Evolutionary conservation across 2,113 vertebrate species (phyloP), one percentile per base, ranked within the genome.

Genomic region (Pituophis catenifer): DNA sequence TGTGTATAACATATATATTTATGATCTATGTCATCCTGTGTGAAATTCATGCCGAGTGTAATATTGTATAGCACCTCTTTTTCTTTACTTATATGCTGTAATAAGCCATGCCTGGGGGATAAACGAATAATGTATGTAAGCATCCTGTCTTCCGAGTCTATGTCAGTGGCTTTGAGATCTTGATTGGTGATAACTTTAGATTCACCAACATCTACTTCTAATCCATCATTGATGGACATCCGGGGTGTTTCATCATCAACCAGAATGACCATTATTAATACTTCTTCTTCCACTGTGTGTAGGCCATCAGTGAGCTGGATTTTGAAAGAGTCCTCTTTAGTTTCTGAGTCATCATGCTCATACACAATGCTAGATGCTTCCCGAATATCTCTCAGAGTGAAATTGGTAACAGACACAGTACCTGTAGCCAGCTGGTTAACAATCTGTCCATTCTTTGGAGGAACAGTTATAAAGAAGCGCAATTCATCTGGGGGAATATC

Each of bases 11-110:
- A 19, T 86, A 97, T 97, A 81, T 96, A 93, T 26, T 93, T 94
- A 44, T 94, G 95, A 91, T 97, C 97, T 94, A 97, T 95, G n/a
- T 97, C 97, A 92, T 95, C 94, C 90, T 97, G 97, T 48, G 98
- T 98, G 91, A 98, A 97, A 89, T 97, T 97, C 95, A 97, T 97
- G 75, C 95, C 97, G 24, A 95, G 8, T 1, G 96, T 97, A 90
- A 98, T 90, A 54, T 97, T 97, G 88, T 33, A 95, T 54, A 97
- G 94, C 58, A 97, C 96, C 8, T 97, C 94, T 21, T 98, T 97
- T 93, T 97, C 94, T 50, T 97, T 98, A 93, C 95, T 98, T 52
- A 98, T 96, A 11, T 96, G 95, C 94, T 98, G 98, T 55, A 99
- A 96, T 93, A 98, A 97, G 8, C 97, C 96, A 92, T 97, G 96